Base-by-base conservation (phyloP, 2,113 vertebrate species). In the Corythoichthys intestinalis region DNA sequence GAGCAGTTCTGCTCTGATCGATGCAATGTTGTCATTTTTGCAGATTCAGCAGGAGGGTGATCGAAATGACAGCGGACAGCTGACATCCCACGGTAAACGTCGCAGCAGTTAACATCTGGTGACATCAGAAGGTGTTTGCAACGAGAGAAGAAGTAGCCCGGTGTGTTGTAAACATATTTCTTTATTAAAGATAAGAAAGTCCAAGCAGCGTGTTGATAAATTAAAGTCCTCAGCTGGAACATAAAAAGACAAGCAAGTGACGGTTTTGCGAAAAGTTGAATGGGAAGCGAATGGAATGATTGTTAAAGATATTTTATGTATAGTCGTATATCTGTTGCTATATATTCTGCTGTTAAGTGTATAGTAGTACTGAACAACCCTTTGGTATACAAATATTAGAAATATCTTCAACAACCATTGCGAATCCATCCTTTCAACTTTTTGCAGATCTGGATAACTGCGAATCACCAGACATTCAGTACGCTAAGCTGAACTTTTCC, bases 161-260 rank as follows among this genome's bases (percentile, higher is more conserved):
- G 4, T 39, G 39, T 62, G 39, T 62, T 46, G 60, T 20, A 44
- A 62, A 62, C 60, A 62, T 20, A 17, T 41, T 63, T 47, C 41
- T 63, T 63, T 63, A 63, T 63, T 63, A 17, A 47, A 47, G 61
- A 47, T 63, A 47, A 47, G 61, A 63, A 63, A 63, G 61, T 63
- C 41, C 61, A 47, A 63, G 61, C 61, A 34, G 61, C 61, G 44
- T 63, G 61, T 28, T 37, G 17, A 47, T 63, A 47, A 63, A 63
- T 63, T 28, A 46, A 63, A 46, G 41, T 46, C 11, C 41, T 10
- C 10, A 2, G 38, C 12, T 20, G 60, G 39, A 62, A 46, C 60
- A 12, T 17, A 4, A 62, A 44, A 63, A 39, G 14, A 39, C 58
- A 9, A 38, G 34, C 58, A 4, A 37, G 56, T 2, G 4, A 34